Percentiles rank a stretch among this genome's conserved stretches.
Evolutionary conservation across 2,888 invertebrate genomes (phyloP).

Genomic region (Chrysopilus asiliformis): DNA sequence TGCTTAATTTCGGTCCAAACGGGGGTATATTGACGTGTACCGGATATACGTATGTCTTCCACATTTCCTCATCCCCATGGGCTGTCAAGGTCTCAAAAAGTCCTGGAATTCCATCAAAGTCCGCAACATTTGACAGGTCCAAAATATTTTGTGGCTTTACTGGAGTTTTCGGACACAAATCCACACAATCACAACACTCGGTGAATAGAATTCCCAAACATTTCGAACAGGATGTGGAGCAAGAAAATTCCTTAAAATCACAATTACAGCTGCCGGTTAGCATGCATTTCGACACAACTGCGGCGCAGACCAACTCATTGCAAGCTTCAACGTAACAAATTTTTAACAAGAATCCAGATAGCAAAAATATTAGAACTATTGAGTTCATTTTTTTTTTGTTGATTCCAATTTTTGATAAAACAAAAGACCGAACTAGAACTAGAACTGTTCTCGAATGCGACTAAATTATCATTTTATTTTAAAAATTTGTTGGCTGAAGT

Average conservation of each 20-base stretch:
- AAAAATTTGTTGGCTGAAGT: too few relatives aligned
- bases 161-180: constrained; percentile 55
- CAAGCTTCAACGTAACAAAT: too few relatives aligned
- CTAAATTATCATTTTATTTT: too few relatives aligned
- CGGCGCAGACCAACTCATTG: constrained; percentile 86
- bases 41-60: constrained; percentile 26
- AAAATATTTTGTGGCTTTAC: constrained; percentile 42
- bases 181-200: constrained; percentile 50
- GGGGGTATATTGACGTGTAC: constrained; percentile 12
- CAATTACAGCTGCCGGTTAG: constrained; percentile 90
- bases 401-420: too few relatives aligned
- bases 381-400: too few relatives aligned
- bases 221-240: constrained; percentile 82
- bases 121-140: constrained; percentile 71
- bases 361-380: too few relatives aligned
- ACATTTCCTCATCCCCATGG: constrained; percentile 37
- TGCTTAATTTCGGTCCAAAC: not conserved
- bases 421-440: too few relatives aligned
- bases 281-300: constrained; percentile 91
- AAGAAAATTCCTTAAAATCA: constrained; percentile 75
- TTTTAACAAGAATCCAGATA: too few relatives aligned
- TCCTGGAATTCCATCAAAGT: constrained; percentile 64
- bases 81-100: constrained; percentile 70
- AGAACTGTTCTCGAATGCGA: too few relatives aligned
- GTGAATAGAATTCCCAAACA: constrained; percentile 78